These are phyloP conservation scores for Papilio xuthus DNA, from an alignment of 1,140 invertebrate species.

Conservation along the genomic window DNA sequence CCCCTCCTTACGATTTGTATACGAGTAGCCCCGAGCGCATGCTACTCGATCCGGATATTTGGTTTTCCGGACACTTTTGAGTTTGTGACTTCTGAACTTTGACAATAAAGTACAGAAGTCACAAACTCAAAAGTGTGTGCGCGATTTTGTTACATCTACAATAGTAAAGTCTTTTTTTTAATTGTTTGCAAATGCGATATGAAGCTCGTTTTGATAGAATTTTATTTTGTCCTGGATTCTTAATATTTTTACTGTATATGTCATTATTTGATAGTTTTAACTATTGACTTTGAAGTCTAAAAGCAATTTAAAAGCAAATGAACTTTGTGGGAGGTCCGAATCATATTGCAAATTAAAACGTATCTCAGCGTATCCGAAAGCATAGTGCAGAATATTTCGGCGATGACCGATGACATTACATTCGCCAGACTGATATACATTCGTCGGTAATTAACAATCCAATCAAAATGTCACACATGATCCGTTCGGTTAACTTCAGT, in stretches of 20 bases:
- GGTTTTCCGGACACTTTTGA: background rate
- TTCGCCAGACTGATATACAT: background rate
- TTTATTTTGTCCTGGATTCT: too few species aligned
- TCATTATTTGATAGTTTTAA: too few species aligned
- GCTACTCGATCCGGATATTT: background rate
- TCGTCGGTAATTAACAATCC: slow-evolving; percentile 11
- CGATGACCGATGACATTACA: background rate
- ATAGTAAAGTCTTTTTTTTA: too few species aligned
- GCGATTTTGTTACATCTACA: too few species aligned
- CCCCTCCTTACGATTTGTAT: background rate
- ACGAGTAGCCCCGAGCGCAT: background rate
- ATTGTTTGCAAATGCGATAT: too few species aligned
- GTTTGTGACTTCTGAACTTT: background rate
- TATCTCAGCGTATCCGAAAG: background rate
- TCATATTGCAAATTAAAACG: background rate
- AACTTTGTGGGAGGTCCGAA: background rate
- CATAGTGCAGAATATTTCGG: background rate
- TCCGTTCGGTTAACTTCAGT: background rate
- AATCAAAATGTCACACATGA: slow-evolving; percentile 19
- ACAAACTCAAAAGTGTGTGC: too few species aligned
- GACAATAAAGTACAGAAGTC: too few species aligned
- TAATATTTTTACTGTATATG: too few species aligned
- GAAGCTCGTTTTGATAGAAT: too few species aligned
- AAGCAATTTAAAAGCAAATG: background rate
- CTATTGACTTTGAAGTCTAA: too few species aligned